Evolutionary conservation across 2,113 vertebrate genomes (phyloP).

Genomic region (Herpetotheres cachinnans): DNA sequence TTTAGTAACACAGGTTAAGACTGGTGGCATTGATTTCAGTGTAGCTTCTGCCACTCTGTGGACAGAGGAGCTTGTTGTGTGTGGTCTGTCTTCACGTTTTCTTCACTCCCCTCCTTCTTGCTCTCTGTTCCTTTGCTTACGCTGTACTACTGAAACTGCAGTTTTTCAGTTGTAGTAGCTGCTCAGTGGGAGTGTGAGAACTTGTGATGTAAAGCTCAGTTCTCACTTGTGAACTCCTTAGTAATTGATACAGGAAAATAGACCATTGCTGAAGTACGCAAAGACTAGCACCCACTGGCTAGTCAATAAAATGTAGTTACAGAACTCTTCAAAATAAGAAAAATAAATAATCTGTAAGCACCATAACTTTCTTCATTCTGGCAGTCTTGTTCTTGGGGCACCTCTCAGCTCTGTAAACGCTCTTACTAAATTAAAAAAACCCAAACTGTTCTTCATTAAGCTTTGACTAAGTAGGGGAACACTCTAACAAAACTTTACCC

Average conservation of each 20-base stretch:
- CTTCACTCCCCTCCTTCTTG: not conserved
- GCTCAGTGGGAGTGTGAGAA: constrained; percentile 54
- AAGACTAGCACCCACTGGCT: not conserved
- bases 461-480: not conserved
- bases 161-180: constrained; percentile 20
- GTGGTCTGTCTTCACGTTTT: not conserved
- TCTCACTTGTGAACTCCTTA: constrained; percentile 13
- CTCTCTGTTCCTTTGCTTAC: not conserved
- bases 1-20: not conserved
- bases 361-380: not conserved
- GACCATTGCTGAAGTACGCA: not conserved
- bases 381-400: not conserved
- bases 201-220: constrained; percentile 34
- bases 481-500: not conserved
- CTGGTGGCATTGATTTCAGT: not conserved
- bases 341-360: not conserved
- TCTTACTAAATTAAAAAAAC: not conserved
- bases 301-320: not conserved
- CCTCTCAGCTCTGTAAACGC: not conserved
- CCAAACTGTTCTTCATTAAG: not conserved
- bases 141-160: not conserved
- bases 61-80: not conserved
- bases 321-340: not conserved
- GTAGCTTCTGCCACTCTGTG: constrained; percentile 47
- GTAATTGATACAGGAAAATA: not conserved